phyloP scores from a whole-genome alignment of 1,140 invertebrate species.

The Reticulitermes speratus region DNA sequence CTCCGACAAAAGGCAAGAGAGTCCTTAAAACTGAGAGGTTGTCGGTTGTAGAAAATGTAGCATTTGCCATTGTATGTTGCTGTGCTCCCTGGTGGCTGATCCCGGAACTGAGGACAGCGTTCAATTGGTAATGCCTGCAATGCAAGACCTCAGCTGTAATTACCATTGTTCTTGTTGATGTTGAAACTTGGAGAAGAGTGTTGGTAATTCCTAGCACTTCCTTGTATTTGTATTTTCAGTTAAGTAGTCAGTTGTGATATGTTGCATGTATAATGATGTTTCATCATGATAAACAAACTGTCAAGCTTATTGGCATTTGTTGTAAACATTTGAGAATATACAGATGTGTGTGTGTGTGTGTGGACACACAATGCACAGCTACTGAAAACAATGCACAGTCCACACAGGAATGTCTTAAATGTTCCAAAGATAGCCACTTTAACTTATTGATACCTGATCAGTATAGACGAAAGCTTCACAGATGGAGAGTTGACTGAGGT shows the following conservation, averaged over 20 bases:
- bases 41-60: slow-evolving; percentile 92
- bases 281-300: too few relatives aligned
- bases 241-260: too few relatives aligned
- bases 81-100: slow-evolving; percentile 87
- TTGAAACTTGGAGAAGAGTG: too few relatives aligned
- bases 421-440: neutral
- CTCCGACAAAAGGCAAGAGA: slow-evolving; percentile 77
- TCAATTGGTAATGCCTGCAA: slow-evolving; percentile 82
- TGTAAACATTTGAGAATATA: too few relatives aligned
- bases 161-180: neutral
- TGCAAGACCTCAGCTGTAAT: neutral
- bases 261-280: too few relatives aligned
- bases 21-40: slow-evolving; percentile 78
- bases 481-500: slow-evolving; percentile 76
- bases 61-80: slow-evolving; percentile 96
- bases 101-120: slow-evolving; percentile 86
- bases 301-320: too few relatives aligned
- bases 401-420: too few relatives aligned
- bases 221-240: too few relatives aligned
- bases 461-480: slow-evolving; percentile 95
- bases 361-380: too few relatives aligned
- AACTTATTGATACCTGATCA: slow-evolving; percentile 64
- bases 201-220: too few relatives aligned
- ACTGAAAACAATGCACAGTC: too few relatives aligned
- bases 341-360: too few relatives aligned